A percentile compares a stretch with the other conserved stretches of the same genome.
Evolutionary conservation across 2,888 invertebrate species (phyloP).

Genomic region (Drosophila anomelani): DNA sequence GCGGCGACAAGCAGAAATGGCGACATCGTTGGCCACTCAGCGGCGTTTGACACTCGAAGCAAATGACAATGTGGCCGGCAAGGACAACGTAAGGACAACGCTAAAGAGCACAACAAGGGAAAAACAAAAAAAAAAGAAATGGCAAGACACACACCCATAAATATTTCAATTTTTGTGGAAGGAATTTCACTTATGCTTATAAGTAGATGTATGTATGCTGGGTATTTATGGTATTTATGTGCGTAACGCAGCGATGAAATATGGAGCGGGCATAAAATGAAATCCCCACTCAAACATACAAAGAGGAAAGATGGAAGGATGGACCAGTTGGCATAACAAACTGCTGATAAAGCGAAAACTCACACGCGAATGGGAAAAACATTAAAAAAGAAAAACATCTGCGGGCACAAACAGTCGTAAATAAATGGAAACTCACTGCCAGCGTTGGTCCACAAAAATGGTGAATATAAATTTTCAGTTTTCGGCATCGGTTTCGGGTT

Average conservation of each 20-base stretch:
- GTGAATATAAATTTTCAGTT: conserved; percentile 36
- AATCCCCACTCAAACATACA: conserved; percentile 62
- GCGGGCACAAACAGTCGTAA: conserved; percentile 69
- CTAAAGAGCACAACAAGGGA: conserved; percentile 53
- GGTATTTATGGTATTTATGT: conserved; percentile 29
- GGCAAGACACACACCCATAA: conserved; percentile 57
- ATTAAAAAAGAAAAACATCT: conserved; percentile 50
- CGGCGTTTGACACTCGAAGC: conserved; percentile 75
- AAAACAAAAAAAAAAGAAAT: conserved; percentile 13
- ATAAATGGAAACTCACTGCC: conserved; percentile 55
- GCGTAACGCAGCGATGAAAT: conserved; percentile 64
- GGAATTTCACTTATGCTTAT: conserved; percentile 58
- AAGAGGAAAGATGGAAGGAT: conserved; percentile 17
- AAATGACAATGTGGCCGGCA: conserved; percentile 59
- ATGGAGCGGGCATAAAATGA: conserved; percentile 72
- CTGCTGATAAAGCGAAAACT: conserved; percentile 73
- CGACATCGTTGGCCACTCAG: conserved; percentile 73
- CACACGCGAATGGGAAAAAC: conserved; percentile 53
- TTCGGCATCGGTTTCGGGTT: conserved; percentile 8
- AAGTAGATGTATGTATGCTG: conserved; percentile 1
- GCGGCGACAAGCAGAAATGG: conserved; percentile 52
- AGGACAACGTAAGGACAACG: conserved; percentile 75
- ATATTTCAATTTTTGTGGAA: conserved; percentile 75
- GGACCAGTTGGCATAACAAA: conserved; percentile 58
- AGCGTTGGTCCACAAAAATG: conserved; percentile 17